A percentile compares a stretch with the other conserved stretches of the same genome.
Evolutionary conservation across 2,797 vertebrate species (phyloP).

Genomic region (Myripristis murdjan): DNA sequence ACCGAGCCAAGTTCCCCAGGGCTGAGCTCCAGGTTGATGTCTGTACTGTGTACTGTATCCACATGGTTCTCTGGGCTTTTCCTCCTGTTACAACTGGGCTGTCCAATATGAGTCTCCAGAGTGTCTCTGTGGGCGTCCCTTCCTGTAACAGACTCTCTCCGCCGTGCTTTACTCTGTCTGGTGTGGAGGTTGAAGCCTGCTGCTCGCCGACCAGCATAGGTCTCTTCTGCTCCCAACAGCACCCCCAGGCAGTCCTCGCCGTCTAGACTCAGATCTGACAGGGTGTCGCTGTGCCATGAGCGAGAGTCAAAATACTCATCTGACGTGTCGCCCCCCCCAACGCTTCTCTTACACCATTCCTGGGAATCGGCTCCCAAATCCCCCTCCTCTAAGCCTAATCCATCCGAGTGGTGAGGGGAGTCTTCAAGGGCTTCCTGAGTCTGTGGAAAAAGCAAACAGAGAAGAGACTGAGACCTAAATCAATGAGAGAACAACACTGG

Average conservation of each 20-base stretch:
- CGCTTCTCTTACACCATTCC: conserved; percentile 65
- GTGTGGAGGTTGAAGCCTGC: conserved; percentile 23
- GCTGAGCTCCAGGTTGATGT: conserved; percentile 8
- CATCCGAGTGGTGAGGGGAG: conserved; percentile 71
- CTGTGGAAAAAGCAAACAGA: conserved; percentile 72
- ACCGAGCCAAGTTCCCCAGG: conserved; percentile 18
- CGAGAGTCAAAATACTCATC: conserved; percentile 83
- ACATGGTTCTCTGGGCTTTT: conserved; percentile 46
- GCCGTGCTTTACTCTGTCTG: conserved; percentile 42
- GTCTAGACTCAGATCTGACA: conserved; percentile 77
- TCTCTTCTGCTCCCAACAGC: conserved; percentile 47
- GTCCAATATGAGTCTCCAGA: conserved; percentile 26
- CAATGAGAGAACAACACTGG: conserved; percentile 7
- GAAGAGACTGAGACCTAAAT: conserved; percentile 18
- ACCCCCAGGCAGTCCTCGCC: conserved; percentile 53
- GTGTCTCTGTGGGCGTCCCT: conserved; percentile 41
- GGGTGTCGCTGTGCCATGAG: conserved; percentile 84
- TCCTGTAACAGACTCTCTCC: conserved; percentile 42
- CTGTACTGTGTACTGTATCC: background rate
- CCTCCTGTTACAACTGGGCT: conserved; percentile 29
- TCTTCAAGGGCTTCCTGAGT: conserved; percentile 83
- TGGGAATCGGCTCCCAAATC: conserved; percentile 69
- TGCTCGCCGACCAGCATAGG: conserved; percentile 13
- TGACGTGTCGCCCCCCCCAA: conserved; percentile 60
- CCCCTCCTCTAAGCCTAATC: conserved; percentile 77